Conservation (phyloP, 2,888 invertebrate genomes). For the Heteropelma amictum region DNA sequence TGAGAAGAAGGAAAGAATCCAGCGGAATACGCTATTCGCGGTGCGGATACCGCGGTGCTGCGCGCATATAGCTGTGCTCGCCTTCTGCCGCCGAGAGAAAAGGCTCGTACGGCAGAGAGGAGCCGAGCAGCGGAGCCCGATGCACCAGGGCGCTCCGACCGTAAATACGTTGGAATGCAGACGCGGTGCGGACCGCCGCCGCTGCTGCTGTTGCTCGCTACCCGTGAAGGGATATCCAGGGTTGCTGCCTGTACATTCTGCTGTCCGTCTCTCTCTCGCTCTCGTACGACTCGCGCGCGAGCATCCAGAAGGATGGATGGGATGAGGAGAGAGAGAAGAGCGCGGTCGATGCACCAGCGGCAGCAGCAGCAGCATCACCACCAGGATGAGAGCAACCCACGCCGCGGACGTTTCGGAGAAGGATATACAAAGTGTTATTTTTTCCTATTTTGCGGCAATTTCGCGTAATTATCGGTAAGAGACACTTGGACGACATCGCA, state of each 20-base stretch:
- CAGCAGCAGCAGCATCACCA: background rate
- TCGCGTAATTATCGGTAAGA: no score
- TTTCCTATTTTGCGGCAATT: no score
- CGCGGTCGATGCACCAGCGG: constrained; percentile 53
- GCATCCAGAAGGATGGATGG: constrained; percentile 46
- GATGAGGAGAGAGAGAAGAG: constrained; percentile 44
- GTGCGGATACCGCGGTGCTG: constrained; percentile 44
- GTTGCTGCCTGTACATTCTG: constrained; percentile 22
- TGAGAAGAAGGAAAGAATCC: no score
- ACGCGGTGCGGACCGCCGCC: constrained; percentile 61
- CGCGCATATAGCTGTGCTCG: no score
- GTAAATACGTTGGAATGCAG: constrained; percentile 66
- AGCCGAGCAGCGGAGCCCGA: constrained; percentile 37
- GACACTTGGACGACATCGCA: no score
- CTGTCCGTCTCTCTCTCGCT: constrained; percentile 25
- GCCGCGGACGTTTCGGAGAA: constrained; percentile 14
- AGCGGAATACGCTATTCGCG: constrained; percentile 52
- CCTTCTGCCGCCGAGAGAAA: constrained; percentile 41
- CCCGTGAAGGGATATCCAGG: constrained; percentile 56
- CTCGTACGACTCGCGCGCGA: constrained; percentile 25
- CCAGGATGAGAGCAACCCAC: constrained; percentile 25
- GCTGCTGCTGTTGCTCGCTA: constrained; percentile 49
- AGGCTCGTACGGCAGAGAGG: constrained; percentile 56
- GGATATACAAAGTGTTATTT: constrained; percentile 34
- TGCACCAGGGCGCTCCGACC: constrained; percentile 60